These are phyloP conservation scores for Tipula lateralis DNA, from an alignment of 2,888 invertebrate genomes.

Conservation along the genomic window DNA sequence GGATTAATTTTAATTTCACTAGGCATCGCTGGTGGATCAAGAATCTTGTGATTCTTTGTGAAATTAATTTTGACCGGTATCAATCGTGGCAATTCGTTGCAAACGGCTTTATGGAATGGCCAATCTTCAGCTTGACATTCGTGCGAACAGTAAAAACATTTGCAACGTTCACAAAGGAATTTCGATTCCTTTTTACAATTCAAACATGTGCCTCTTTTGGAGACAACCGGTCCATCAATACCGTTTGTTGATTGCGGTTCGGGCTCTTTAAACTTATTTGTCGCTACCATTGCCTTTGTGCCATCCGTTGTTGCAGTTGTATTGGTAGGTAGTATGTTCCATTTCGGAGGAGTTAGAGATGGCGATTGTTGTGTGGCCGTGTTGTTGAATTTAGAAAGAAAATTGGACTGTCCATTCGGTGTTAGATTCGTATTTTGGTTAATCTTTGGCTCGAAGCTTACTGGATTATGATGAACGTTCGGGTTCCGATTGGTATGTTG, in stretches of 20 bases:
- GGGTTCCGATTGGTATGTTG: neutral
- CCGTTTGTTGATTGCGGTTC: neutral
- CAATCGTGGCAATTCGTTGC: neutral
- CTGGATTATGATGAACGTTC: neutral
- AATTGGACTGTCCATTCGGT: neutral
- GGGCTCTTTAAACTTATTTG: neutral
- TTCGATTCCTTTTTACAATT: neutral
- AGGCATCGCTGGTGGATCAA: neutral
- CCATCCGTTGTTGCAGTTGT: neutral
- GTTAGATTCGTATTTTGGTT: neutral
- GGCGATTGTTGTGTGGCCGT: neutral
- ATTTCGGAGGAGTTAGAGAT: neutral
- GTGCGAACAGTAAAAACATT: conserved; percentile 3
- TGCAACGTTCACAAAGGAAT: neutral
- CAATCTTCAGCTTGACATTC: neutral
- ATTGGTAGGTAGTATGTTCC: neutral
- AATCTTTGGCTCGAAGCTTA: neutral
- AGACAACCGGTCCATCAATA: neutral
- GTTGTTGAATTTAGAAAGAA: neutral
- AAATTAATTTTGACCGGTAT: neutral
- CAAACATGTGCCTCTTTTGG: neutral
- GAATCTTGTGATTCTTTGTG: neutral
- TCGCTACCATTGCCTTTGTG: neutral
- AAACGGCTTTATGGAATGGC: neutral
- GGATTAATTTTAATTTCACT: neutral